Percentiles rank a stretch among this genome's conserved stretches.
Evolutionary conservation across 1,140 invertebrate species (phyloP).

Genomic region (Potamilus streckersoni): DNA sequence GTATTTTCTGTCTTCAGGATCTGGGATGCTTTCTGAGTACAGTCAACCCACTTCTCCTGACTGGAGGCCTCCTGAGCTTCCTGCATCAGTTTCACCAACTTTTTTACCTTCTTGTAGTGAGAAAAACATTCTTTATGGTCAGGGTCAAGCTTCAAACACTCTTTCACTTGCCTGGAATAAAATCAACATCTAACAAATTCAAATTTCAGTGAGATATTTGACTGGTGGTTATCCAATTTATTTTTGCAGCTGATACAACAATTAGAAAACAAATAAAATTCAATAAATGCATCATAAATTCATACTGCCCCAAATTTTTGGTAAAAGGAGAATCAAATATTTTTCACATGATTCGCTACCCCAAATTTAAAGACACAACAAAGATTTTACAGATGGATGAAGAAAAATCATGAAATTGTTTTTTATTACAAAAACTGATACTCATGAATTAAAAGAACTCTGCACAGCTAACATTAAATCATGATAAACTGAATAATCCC

Average conservation of each 20-base stretch:
- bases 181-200: slow-evolving; percentile 8
- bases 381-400: no score
- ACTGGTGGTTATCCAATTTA: background rate
- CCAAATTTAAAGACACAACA: no score
- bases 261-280: no score
- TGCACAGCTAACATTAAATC: no score
- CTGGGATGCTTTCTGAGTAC: slow-evolving; percentile 79
- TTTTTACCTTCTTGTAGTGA: slow-evolving; percentile 98
- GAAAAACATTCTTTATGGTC: slow-evolving; percentile 96
- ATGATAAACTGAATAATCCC: no score
- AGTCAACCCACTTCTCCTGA: slow-evolving; percentile 79
- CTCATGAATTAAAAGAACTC: no score
- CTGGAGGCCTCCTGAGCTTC: slow-evolving; percentile 80
- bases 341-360: background rate
- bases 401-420: no score
- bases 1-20: slow-evolving; percentile 76
- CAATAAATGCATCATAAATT: background rate
- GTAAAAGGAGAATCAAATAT: background rate
- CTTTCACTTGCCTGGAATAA: slow-evolving; percentile 85
- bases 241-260: background rate
- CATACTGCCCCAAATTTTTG: background rate
- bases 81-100: slow-evolving; percentile 88
- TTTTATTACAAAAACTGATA: no score
- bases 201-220: background rate
- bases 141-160: slow-evolving; percentile 97